Percentiles rank a stretch among this genome's conserved stretches.
Evolutionary conservation across 2,113 vertebrate genomes (phyloP).

Genomic region (Cottus gobio): DNA sequence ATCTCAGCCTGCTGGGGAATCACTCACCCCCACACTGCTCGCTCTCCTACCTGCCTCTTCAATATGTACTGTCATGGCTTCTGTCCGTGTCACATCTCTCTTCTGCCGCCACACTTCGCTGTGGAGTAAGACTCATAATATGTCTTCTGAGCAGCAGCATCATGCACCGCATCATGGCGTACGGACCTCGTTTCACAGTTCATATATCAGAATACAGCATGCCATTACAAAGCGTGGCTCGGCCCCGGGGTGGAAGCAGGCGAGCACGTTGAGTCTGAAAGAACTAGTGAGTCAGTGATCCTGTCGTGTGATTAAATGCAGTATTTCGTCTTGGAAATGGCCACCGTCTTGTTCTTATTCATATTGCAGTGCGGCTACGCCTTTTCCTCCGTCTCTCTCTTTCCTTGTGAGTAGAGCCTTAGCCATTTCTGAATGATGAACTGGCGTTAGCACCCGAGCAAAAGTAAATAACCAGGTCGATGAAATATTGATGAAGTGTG

Average conservation of each 20-base stretch:
- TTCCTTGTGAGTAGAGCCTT: constrained; percentile 22
- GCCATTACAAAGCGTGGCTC: constrained; percentile 31
- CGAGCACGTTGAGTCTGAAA: constrained; percentile 32
- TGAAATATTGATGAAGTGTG: constrained; percentile 76
- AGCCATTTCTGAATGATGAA: constrained; percentile 63
- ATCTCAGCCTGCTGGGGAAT: constrained; percentile 54
- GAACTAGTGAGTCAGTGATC: constrained; percentile 32
- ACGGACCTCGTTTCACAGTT: constrained; percentile 54
- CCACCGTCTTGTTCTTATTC: constrained; percentile 48
- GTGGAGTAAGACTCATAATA: constrained; percentile 31
- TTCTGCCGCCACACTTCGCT: constrained; percentile 23
- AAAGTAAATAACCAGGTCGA: constrained; percentile 75
- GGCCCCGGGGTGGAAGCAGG: constrained; percentile 42
- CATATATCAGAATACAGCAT: constrained; percentile 59
- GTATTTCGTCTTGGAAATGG: constrained; percentile 56
- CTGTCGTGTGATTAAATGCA: constrained; percentile 49
- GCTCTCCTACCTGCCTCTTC: constrained; percentile 47
- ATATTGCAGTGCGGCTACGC: constrained; percentile 16
- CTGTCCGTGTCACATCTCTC: constrained; percentile 49
- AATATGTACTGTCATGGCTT: constrained; percentile 42
- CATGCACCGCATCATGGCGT: constrained; percentile 46
- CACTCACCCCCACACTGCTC: constrained; percentile 33
- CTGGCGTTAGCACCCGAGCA: constrained; percentile 50
- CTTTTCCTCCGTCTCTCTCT: constrained; percentile 17
- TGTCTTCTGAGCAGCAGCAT: constrained; percentile 41